phyloP scores from a whole-genome alignment of 2,797 vertebrate species.

The Erethizon dorsatum region DNA sequence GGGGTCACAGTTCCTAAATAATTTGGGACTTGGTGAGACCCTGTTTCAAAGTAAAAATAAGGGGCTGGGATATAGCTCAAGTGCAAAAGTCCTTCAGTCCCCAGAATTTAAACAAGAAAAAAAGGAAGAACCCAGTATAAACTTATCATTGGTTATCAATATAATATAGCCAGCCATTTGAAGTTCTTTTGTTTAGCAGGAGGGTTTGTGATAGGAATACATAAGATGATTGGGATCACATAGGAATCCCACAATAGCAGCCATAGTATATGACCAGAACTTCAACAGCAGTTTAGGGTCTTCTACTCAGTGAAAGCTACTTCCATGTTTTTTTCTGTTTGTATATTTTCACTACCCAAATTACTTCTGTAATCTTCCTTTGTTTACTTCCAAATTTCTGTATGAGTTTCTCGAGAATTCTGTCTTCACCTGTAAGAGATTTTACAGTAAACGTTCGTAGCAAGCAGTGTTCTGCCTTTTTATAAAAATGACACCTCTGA shows the following conservation, averaged over 20 bases:
- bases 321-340: background rate
- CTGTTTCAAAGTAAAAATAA: background rate
- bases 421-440: background rate
- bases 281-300: background rate
- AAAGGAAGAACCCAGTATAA: conserved; percentile 31
- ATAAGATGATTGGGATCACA: background rate
- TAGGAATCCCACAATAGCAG: background rate
- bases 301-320: background rate
- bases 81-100: background rate
- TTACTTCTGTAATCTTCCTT: conserved; percentile 21
- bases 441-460: background rate
- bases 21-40: background rate
- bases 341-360: background rate
- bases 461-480: background rate
- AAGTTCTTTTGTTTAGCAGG: conserved; percentile 7
- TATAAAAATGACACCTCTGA: conserved; percentile 47
- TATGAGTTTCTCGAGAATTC: background rate
- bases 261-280: background rate
- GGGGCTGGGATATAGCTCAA: background rate
- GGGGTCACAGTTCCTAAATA: background rate
- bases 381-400: background rate
- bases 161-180: background rate
- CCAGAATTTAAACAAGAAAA: background rate
- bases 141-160: conserved; percentile 33
- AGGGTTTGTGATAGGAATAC: background rate